Evolutionary conservation across 2,797 vertebrate genomes (phyloP), one percentile per base, ranked within the genome.

Genomic region (Periophthalmus magnuspinnatus): DNA sequence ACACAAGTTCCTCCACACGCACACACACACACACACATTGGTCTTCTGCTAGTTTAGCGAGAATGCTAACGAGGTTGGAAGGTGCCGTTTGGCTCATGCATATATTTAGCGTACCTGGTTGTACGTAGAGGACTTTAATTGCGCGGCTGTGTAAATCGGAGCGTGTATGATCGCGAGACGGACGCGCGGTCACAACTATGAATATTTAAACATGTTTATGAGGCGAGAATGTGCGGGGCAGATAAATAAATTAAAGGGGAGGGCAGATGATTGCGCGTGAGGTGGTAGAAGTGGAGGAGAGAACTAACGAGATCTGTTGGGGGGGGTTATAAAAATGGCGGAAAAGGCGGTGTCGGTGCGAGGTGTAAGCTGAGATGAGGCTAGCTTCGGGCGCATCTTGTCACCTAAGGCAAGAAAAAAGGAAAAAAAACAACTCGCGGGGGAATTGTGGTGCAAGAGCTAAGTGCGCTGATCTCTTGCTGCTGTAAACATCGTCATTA

Each of bases 181-280:
- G 64, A 48, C 21, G 11, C 17, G 56, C 63, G 66, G 64, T 65
- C 58, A 32, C 33, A 60, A 47, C 78, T 32, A 28, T 88, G 52
- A 84, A 89, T 87, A 62, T 87, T 83, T 75, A 54, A 80, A 61
- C 54, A 22, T 74, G 74, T 81, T 80, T 79, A 68, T 28, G 69
- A 14, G 41, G 59, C 14, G 19, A 68, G 74, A 5, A n/a, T 36
- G 50, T 48, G 48, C 17, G 22, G 7, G 21, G 61, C 24, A 63
- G 62, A 70, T 69, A 75, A 65, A 72, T 64, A 28, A 47, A 21
- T 7, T 3, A 63, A 47, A 45, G 36, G 61, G 6, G 41, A 34
- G 1, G 41, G 4, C 28, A 62, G 34, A 66, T 64, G 41, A 70
- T 38, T 21, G 21, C 19, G 57, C 19, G n/a, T 69, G 59, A 11